Evolutionary conservation across 2,113 vertebrate species (phyloP).

Genomic region (Callospermophilus lateralis): DNA sequence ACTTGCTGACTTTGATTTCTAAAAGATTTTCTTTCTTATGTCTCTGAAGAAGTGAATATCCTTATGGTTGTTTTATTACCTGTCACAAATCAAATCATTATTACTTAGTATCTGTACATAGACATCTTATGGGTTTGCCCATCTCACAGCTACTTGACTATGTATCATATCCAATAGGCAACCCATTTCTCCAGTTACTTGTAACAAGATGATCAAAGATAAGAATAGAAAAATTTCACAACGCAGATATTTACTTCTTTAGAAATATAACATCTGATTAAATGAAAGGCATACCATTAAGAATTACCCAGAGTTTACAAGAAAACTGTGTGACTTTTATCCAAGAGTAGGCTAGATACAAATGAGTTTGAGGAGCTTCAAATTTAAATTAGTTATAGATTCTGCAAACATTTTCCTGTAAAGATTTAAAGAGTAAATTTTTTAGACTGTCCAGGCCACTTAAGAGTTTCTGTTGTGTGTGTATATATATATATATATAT

Average conservation of each 20-base stretch:
- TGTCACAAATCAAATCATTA: slow-evolving; percentile 20
- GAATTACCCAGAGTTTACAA: neutral
- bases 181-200: neutral
- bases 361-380: slow-evolving; percentile 11
- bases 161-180: neutral
- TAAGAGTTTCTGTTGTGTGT: neutral
- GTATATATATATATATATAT: too few relatives aligned
- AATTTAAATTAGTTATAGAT: slow-evolving; percentile 12
- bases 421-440: neutral
- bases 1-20: neutral
- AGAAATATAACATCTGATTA: neutral
- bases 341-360: neutral
- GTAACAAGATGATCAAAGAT: neutral
- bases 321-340: neutral
- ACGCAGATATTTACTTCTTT: neutral
- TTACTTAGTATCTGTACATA: slow-evolving; percentile 29
- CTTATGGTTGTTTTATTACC: neutral
- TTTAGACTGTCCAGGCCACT: neutral
- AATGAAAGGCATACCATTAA: slow-evolving; percentile 15
- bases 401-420: neutral
- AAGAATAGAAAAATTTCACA: slow-evolving; percentile 27
- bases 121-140: neutral
- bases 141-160: neutral
- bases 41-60: neutral
- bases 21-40: slow-evolving; percentile 26